Evolutionary conservation across 2,797 vertebrate genomes (phyloP).

Genomic region (Danio kyathit): DNA sequence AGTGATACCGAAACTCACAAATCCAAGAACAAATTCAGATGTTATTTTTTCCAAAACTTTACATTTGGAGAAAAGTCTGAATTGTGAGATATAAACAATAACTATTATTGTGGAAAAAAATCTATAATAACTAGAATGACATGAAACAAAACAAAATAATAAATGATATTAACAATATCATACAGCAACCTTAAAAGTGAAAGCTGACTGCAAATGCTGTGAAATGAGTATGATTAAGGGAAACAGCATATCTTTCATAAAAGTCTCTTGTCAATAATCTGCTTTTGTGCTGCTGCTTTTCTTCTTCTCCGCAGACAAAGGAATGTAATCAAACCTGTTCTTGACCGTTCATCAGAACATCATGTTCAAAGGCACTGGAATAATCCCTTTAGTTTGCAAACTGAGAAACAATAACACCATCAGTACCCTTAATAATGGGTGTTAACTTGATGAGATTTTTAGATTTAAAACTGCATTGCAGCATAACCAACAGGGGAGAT

Average conservation of each 20-base stretch:
- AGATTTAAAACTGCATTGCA: conserved; percentile 33
- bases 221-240: not conserved
- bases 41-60: too few species aligned
- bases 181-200: not conserved
- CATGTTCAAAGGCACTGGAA: not conserved
- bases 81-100: too few species aligned
- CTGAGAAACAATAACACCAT: not conserved
- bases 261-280: not conserved
- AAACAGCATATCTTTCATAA: not conserved
- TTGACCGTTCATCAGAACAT: conserved; percentile 1
- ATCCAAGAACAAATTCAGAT: too few species aligned
- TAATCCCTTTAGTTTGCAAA: conserved; percentile 29
- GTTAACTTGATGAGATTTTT: conserved; percentile 19
- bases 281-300: not conserved
- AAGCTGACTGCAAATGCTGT: not conserved
- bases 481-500: not conserved
- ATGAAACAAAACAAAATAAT: too few species aligned
- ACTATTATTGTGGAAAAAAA: too few species aligned
- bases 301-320: not conserved
- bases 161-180: not conserved
- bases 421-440: conserved; percentile 18
- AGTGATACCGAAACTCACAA: too few species aligned
- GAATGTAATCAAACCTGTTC: not conserved
- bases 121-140: too few species aligned
- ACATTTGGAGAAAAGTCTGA: too few species aligned